Conservation (phyloP, 2,797 vertebrate genomes). For the Phoebastria nigripes region DNA sequence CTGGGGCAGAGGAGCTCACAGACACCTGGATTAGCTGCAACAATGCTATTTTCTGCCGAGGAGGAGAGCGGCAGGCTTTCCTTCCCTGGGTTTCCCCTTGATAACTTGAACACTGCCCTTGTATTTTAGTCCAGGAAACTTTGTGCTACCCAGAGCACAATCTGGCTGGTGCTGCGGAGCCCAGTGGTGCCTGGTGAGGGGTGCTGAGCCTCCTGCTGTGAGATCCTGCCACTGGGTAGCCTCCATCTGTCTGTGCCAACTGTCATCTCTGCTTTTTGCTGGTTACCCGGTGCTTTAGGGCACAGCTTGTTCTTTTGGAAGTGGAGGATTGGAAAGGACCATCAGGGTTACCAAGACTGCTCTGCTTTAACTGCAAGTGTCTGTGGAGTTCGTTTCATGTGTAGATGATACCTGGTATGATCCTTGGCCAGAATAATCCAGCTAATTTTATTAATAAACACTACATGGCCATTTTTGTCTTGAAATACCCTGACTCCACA, state of each 20-base stretch:
- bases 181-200: neutral
- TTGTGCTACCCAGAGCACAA: neutral
- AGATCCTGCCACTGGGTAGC: neutral
- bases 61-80: neutral
- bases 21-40: neutral
- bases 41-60: neutral
- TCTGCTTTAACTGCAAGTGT: neutral
- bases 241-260: slow-evolving; percentile 54
- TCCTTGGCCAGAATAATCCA: neutral
- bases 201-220: slow-evolving; percentile 2
- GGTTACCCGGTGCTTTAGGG: neutral
- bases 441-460: neutral
- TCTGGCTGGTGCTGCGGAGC: slow-evolving; percentile 2
- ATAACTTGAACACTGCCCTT: neutral
- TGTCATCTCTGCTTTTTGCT: neutral
- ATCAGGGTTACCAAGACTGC: neutral
- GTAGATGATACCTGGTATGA: neutral
- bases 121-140: neutral
- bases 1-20: neutral
- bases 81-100: neutral
- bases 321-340: neutral
- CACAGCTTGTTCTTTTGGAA: slow-evolving; percentile 13
- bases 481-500: neutral
- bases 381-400: neutral
- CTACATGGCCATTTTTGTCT: neutral